phyloP scores from a whole-genome alignment of 2,888 invertebrate genomes.

The Tanypteryx hageni region DNA sequence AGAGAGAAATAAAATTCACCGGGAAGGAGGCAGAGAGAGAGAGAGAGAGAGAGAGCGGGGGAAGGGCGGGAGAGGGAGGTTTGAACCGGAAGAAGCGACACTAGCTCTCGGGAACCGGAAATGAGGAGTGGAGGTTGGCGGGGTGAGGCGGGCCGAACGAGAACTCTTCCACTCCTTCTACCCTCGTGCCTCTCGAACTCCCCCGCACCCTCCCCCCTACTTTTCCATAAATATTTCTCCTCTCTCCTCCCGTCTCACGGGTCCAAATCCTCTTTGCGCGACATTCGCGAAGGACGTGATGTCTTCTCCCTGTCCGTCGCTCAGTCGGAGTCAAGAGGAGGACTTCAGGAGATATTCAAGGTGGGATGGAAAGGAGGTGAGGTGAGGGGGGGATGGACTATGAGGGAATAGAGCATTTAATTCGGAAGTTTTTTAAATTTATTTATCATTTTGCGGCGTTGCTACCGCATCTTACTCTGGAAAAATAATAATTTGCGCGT shows the following conservation, averaged over 20 bases:
- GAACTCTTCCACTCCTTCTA: background rate
- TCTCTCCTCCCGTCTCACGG: background rate
- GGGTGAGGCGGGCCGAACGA: background rate
- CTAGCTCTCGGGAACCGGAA: constrained; percentile 60
- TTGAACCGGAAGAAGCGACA: constrained; percentile 59
- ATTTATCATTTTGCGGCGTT: no score
- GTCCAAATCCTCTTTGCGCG: constrained; percentile 7
- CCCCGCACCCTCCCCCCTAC: background rate
- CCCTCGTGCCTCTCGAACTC: no score
- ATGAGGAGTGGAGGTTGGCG: constrained; percentile 45
- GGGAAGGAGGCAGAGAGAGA: background rate
- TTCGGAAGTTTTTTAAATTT: no score
- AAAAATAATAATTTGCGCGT: no score
- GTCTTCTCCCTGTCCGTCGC: background rate
- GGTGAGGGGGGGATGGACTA: no score
- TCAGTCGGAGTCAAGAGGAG: background rate
- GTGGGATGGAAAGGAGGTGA: no score
- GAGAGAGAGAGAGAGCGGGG: background rate
- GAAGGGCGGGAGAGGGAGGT: constrained; percentile 14
- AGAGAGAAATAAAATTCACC: no score
- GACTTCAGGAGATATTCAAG: background rate
- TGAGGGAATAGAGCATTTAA: no score
- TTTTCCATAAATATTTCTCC: background rate
- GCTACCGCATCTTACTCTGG: no score
- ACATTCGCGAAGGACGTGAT: constrained; percentile 12